Base-by-base conservation (phyloP, 2,888 invertebrate genomes). In the Scrobipalpa costella region DNA sequence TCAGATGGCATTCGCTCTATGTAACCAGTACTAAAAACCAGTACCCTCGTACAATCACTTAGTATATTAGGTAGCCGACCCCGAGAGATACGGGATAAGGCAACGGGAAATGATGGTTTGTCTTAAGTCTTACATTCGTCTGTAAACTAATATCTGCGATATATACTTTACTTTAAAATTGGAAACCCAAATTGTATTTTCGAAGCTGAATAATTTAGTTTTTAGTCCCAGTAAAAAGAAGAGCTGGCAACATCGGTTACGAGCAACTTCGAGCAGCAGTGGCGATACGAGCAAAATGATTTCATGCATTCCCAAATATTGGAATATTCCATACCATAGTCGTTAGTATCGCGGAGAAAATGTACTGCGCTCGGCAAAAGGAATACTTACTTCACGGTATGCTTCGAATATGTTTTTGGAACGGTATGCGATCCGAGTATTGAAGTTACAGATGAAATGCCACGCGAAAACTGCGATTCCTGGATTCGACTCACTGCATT, bases 261-360 rank as follows among this genome's bases (percentile, higher is more conserved):
- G 27, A 34, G 2, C 27, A 55, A 33, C 55, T 52, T 52, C 19
- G 52, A 13, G 27, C 27, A 27, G 44, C 50, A 13, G 11, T 21
- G 13, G 50, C 50, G 52, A 52, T 52, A 52, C n/a, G 52, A 33
- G 52, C 55, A 55, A 34, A 34, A 34, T 34, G n/a, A 55, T 33
- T 55, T 34, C 34, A 27, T 55, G 55, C 55, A 34, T 55, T 33
- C 33, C 55, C 55, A 55, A 52, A 55, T 55, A 55, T 55, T 55
- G 55, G 55, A 55, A 55, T 55, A 34, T 34, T 55, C 55, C 33
- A 9, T 55, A 55, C 15, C 55, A 34, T 21, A 11, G 50, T 50
- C 50, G 55, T 55, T 55, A 55, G 34, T 55, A 27, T 52, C 50
- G 50, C 21, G 50, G 7, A 50, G 50, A 50, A 50, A 50, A 50